These are phyloP conservation scores for Lipotes vexillifer DNA, from an alignment of 2,113 vertebrate species.

Conservation along the genomic window DNA sequence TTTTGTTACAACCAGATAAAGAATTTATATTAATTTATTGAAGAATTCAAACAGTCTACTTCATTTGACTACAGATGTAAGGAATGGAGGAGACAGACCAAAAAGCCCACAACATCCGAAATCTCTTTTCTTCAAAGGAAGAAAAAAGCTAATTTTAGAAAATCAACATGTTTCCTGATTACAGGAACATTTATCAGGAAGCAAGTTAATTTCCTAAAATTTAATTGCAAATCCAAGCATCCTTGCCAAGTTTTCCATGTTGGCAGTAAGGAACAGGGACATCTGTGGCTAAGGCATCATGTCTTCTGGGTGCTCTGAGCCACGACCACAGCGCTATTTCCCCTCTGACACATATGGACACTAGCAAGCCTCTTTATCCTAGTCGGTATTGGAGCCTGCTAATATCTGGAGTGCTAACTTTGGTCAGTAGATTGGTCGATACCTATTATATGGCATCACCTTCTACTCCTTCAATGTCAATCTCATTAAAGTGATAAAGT, in stretches of 20 bases:
- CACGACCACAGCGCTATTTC: rapidly evolving
- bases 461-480: background rate
- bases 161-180: background rate
- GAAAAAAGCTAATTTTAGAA: background rate
- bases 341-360: background rate
- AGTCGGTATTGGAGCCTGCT: background rate
- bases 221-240: background rate
- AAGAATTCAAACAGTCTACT: background rate
- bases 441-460: no score
- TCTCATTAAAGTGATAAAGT: background rate
- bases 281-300: rapidly evolving
- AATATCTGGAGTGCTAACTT: background rate
- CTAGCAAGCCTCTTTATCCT: rapidly evolving
- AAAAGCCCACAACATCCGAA: background rate
- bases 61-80: background rate
- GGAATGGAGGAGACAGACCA: background rate
- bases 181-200: background rate
- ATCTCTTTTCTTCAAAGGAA: background rate
- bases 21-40: background rate
- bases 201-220: background rate
- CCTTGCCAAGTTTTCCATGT: background rate
- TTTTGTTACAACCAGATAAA: background rate
- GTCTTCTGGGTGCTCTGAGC: background rate
- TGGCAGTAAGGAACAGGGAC: background rate
- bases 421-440: background rate